Evolutionary conservation across 2,113 vertebrate genomes (phyloP).

Genomic region (Vanacampus margaritifer): DNA sequence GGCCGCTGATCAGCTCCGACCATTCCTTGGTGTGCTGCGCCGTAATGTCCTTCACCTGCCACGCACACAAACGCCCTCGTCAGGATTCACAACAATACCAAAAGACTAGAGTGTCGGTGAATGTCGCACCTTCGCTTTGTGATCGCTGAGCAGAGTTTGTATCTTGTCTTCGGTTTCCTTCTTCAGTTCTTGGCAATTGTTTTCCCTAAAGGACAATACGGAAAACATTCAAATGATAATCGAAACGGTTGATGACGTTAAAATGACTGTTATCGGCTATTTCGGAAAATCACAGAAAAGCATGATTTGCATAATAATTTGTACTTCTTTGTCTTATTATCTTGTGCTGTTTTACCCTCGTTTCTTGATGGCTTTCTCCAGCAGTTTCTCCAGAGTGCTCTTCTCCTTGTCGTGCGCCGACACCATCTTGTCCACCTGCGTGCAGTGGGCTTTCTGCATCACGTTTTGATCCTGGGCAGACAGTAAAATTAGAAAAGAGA

Average conservation of each 20-base stretch:
- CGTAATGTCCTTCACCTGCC: constrained; percentile 92
- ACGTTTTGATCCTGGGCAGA: constrained; percentile 83
- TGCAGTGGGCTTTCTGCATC: constrained; percentile 95
- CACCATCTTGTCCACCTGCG: constrained; percentile 94
- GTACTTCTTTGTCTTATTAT: no score
- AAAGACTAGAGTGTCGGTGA: neutral
- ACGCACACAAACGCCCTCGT: constrained; percentile 1
- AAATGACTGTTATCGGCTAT: no score
- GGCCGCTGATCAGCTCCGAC: constrained; percentile 91
- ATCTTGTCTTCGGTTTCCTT: constrained; percentile 98
- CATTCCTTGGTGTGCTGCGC: constrained; percentile 97
- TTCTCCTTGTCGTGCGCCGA: constrained; percentile 94
- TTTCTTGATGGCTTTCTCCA: constrained; percentile 97
- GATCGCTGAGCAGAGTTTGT: constrained; percentile 85
- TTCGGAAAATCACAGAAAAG: no score
- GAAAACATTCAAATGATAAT: no score
- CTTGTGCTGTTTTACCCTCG: constrained; percentile 77
- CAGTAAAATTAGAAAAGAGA: neutral
- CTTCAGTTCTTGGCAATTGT: constrained; percentile 93
- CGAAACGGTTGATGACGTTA: no score
- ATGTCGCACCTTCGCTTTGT: constrained; percentile 85
- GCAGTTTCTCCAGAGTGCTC: constrained; percentile 83
- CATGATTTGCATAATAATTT: no score
- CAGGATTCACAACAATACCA: neutral
- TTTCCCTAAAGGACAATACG: constrained; percentile 78